Percentiles rank a stretch among this genome's conserved stretches.
These are phyloP conservation scores for Ctenicera cuprea DNA, from an alignment of 2,888 invertebrate genomes.

Conservation along the genomic window DNA sequence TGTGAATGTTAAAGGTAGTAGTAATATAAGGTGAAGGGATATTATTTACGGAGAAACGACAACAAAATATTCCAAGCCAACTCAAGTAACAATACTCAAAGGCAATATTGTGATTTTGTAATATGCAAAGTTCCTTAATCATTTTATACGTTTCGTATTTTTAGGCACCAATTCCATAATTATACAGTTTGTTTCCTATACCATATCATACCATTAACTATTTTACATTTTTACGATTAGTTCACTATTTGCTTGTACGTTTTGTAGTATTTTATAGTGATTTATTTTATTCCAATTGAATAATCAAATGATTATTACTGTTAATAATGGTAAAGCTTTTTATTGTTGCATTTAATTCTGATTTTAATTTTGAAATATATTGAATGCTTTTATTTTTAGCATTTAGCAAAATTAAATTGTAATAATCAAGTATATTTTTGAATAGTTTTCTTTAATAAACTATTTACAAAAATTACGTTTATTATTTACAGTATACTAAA, in stretches of 20 bases:
- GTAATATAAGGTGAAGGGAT: constrained; percentile 62
- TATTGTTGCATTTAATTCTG: constrained; percentile 2
- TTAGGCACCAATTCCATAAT: constrained; percentile 42
- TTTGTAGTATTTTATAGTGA: neutral
- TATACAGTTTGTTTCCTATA: constrained; percentile 14
- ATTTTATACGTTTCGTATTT: constrained; percentile 49
- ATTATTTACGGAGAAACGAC: constrained; percentile 57
- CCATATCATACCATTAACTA: neutral
- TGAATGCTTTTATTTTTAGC: constrained; percentile 2
- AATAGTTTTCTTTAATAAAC: constrained; percentile 16
- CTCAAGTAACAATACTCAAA: constrained; percentile 67
- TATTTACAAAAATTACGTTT: neutral
- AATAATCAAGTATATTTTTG: neutral
- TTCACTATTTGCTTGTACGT: neutral
- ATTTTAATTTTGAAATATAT: neutral
- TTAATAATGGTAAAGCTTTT: neutral
- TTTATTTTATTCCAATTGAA: neutral
- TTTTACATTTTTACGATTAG: neutral
- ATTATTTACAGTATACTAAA: neutral
- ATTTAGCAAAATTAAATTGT: neutral
- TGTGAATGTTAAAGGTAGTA: constrained; percentile 25
- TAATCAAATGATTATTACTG: neutral
- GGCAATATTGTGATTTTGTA: constrained; percentile 66
- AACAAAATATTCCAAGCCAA: constrained; percentile 60
- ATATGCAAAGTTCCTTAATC: constrained; percentile 59